These are phyloP conservation scores for Conchocele bisecta DNA, from an alignment of 2,888 invertebrate species.

Conservation along the genomic window DNA sequence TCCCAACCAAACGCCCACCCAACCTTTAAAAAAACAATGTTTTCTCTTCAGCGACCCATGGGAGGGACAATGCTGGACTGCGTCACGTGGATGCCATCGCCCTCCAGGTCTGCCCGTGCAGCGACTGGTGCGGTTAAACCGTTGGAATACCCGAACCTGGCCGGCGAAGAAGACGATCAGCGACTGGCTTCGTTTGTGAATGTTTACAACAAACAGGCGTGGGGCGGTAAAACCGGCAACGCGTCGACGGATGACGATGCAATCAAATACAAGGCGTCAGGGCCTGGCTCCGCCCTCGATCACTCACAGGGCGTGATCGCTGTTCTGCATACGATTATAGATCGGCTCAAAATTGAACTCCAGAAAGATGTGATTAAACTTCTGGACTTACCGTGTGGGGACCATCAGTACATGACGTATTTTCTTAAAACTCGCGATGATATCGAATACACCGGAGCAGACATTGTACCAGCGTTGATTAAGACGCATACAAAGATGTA, in stretches of 20 bases:
- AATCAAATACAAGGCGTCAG: slow-evolving; percentile 20
- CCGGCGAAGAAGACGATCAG: no score
- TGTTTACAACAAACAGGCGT: slow-evolving; percentile 7
- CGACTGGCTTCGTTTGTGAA: slow-evolving; percentile 13
- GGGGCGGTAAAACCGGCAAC: slow-evolving; percentile 7
- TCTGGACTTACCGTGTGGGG: slow-evolving; percentile 27
- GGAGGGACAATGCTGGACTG: no score
- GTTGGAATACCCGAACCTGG: no score
- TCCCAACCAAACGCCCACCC: no score
- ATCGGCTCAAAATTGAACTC: slow-evolving; percentile 9
- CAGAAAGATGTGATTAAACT: slow-evolving; percentile 13
- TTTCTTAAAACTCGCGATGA: slow-evolving; percentile 13
- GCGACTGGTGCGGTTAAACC: no score
- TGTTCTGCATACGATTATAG: slow-evolving; percentile 14
- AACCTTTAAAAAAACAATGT: no score
- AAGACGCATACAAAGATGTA: slow-evolving; percentile 12
- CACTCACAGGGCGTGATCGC: slow-evolving; percentile 11
- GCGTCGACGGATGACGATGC: background rate
- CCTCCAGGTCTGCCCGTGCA: no score
- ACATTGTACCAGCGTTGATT: slow-evolving; percentile 19
- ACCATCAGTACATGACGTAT: slow-evolving; percentile 25
- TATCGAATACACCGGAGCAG: slow-evolving; percentile 20
- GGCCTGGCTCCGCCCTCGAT: slow-evolving; percentile 14
- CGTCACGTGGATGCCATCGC: no score
- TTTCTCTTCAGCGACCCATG: no score